A percentile compares a stretch with the other conserved stretches of the same genome.
Evolutionary conservation across 2,113 vertebrate genomes (phyloP).

Genomic region (Pseudorectes ferrugineus): DNA sequence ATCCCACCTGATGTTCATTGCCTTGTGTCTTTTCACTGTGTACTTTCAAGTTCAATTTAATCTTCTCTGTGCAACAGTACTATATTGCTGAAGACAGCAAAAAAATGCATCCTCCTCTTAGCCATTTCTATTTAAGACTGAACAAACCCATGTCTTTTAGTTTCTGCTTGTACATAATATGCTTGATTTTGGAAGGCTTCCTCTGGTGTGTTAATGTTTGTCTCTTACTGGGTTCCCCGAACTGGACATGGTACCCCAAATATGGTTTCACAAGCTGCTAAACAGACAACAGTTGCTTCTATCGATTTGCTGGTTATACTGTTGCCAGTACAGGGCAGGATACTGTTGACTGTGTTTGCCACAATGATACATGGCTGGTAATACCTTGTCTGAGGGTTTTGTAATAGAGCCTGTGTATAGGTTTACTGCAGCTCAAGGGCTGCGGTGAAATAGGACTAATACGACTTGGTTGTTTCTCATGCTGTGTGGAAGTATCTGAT

Average conservation of each 20-base stretch:
- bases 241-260: not conserved
- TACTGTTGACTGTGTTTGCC: not conserved
- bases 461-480: not conserved
- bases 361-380: fast-evolving
- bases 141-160: not conserved
- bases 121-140: not conserved
- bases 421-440: not conserved
- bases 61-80: not conserved
- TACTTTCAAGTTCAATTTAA: not conserved
- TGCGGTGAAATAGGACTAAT: not conserved
- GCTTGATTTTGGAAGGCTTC: not conserved
- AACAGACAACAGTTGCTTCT: fast-evolving
- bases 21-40: not conserved
- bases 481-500: not conserved
- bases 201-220: not conserved
- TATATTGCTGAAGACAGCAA: not conserved
- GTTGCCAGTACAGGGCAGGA: not conserved
- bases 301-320: not conserved
- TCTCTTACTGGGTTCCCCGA: not conserved
- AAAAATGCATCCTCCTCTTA: not conserved
- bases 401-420: not conserved
- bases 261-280: not conserved
- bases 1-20: not conserved
- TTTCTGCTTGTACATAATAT: not conserved
- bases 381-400: not conserved